Conservation (phyloP, 1,140 invertebrate species). For the Drosophila micromelanica region DNA sequence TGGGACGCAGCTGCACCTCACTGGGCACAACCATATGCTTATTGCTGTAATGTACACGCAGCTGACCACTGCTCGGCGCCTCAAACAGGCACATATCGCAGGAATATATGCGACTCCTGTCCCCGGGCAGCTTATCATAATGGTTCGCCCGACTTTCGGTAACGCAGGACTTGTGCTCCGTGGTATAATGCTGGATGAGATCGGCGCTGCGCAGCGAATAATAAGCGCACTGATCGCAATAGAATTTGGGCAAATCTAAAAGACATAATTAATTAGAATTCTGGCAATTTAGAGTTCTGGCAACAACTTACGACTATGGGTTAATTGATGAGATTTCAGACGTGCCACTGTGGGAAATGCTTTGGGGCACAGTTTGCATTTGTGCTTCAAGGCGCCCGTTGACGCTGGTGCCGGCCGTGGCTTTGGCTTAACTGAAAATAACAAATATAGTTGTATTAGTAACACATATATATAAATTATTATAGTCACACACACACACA, state of each 20-base stretch:
- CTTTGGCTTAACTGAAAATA: constrained; percentile 40
- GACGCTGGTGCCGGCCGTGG: constrained; percentile 17
- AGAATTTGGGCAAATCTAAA: constrained; percentile 78
- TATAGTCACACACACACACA: not conserved
- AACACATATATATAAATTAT: not conserved
- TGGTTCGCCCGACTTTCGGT: constrained; percentile 5
- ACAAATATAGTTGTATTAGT: not conserved
- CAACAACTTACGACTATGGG: constrained; percentile 68
- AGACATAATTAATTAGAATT: not conserved
- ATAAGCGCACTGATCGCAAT: constrained; percentile 71
- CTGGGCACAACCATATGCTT: constrained; percentile 57
- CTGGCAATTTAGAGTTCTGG: not conserved
- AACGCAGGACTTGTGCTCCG: constrained; percentile 45
- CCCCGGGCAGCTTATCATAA: not conserved
- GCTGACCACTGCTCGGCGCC: constrained; percentile 31
- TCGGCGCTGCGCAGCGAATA: constrained; percentile 69
- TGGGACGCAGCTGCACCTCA: constrained; percentile 72
- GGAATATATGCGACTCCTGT: constrained; percentile 40
- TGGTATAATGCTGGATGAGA: constrained; percentile 69
- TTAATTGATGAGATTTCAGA: constrained; percentile 75
- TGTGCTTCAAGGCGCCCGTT: constrained; percentile 44
- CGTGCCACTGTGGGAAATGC: constrained; percentile 59
- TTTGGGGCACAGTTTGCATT: constrained; percentile 63
- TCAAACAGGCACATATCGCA: constrained; percentile 80
- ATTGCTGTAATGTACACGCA: constrained; percentile 58